Base-by-base conservation (phyloP, 2,797 vertebrate species). In the Spizella passerina region DNA sequence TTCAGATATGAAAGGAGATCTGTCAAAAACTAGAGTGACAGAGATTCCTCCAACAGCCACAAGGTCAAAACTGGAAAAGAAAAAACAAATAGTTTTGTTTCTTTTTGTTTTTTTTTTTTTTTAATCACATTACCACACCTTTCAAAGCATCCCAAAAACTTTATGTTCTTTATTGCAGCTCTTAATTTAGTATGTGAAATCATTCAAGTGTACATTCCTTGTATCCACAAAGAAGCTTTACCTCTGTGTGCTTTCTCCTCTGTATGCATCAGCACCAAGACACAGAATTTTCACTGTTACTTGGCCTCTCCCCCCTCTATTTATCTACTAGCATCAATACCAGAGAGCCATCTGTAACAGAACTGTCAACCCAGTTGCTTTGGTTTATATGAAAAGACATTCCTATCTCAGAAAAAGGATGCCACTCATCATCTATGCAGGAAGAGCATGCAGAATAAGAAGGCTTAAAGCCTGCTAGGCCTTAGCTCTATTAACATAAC, bases 41-140 rank as follows among this genome's bases (percentile, higher is more conserved):
- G 99, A 99, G 96, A 99, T 98, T 24, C 99, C 99, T 26, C 99
- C 99, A 65, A 98, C 93, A 39, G 99, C 99, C 96, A 99, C 98
- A 49, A 99, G 98, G 97, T 99, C 99, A 96, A 99, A 99, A 97
- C 99, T 99, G 94, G 49, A 94, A 96, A 96, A 86, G 39, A 93
- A 79, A 97, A 97, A 96, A 88, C 14, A 89, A 70, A 89, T 64
- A 20, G 32, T 14, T 89, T 84, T 73, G 27, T 43, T 72, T 66
- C 12, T 27, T 71, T 81, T 64, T 77, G 34, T 15, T 93, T 77
- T 57, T 47, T 61, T 49, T 32, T 50, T 57, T 24, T 46, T 46
- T 24, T 8, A 16, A 88, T 14, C 32, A 27, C 23, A 93, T 50
- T 41, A 92, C 30, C 39, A 81, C 14, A 64, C 68, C 57, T 66